Percentiles rank a stretch among this genome's conserved stretches.
Evolutionary conservation across 2,888 invertebrate species (phyloP).

Genomic region (Subacronicta megacephala): DNA sequence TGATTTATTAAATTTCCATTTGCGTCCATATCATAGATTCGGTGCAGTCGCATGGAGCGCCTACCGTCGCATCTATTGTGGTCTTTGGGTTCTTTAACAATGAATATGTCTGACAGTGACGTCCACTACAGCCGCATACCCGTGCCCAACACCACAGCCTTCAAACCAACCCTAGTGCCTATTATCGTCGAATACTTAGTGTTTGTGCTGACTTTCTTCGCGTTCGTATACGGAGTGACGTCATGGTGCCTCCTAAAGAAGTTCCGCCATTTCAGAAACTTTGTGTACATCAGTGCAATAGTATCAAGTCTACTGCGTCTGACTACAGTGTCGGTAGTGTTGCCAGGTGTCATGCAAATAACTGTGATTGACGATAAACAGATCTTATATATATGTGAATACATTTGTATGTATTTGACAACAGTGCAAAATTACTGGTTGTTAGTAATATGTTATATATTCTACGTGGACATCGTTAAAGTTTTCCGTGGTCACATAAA

Average conservation of each 20-base stretch:
- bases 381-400: conserved; percentile 34
- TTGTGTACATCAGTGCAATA: conserved; percentile 33
- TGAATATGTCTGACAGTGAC: conserved; percentile 25
- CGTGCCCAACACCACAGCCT: conserved; percentile 35
- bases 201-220: conserved; percentile 1
- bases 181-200: conserved; percentile 29
- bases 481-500: conserved; percentile 12
- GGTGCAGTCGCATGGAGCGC: conserved; percentile 22
- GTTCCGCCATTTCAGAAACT: conserved; percentile 42
- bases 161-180: conserved; percentile 28
- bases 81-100: conserved; percentile 6
- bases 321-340: conserved; percentile 28
- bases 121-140: conserved; percentile 38
- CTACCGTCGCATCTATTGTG: not conserved
- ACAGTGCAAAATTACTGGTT: conserved; percentile 35
- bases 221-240: conserved; percentile 20
- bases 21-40: conserved; percentile 24
- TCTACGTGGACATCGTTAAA: conserved; percentile 36
- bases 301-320: conserved; percentile 27
- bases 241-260: conserved; percentile 39
- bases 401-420: conserved; percentile 36
- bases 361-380: conserved; percentile 33
- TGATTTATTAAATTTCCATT: conserved; percentile 13
- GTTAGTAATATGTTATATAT: conserved; percentile 27
- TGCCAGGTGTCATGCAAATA: conserved; percentile 30